Evolutionary conservation across 2,888 invertebrate species (phyloP), one percentile per base, ranked within the genome.

Genomic region (Colletes collaris): DNA sequence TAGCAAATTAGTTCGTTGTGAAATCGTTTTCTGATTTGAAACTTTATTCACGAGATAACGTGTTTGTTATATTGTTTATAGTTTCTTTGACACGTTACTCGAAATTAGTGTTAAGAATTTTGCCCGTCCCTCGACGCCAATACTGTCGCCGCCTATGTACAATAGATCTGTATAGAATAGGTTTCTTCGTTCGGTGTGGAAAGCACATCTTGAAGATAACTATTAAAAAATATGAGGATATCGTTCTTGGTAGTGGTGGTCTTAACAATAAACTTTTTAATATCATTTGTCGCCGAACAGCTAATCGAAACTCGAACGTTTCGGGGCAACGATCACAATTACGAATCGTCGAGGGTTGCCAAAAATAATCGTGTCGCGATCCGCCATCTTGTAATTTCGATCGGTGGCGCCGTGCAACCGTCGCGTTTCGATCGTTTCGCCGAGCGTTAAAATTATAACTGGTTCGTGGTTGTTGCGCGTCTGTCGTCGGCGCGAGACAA

Each of bases 111-210:
- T 27, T 27, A 27, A 27, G 27, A 27, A 27, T 27, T 27, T 27
- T 27, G 27, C 27, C 27, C 27, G 27, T 27, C 27, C 27, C 27
- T 27, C 2, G 27, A 27, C 79, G 68, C 72, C 79, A 55, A 67
- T 77, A 77, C 64, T 50, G 79, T 77, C 44, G 50, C 76, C 72
- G 59, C 44, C 8, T 58, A 50, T 77, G 64, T 59, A 78, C 76
- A 44, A 44, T 13, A 58, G 40, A 16, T 65, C 11, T 46, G 40
- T 66, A 27, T 77, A 52, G 37, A n/a, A 49, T 27, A 44, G 52
- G 19, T 19, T 40, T 62, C 13, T 60, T 19, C 60, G 16, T 11
- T 60, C 46, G 46, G 16, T 66, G 40, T 56, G 46, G 62, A 74
- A 72, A 66, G 50, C 75, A 58, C 46, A 56, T 40, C 35, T 16